Evolutionary conservation across 2,797 vertebrate species (phyloP).

Genomic region (Petrocephalus sullivani): DNA sequence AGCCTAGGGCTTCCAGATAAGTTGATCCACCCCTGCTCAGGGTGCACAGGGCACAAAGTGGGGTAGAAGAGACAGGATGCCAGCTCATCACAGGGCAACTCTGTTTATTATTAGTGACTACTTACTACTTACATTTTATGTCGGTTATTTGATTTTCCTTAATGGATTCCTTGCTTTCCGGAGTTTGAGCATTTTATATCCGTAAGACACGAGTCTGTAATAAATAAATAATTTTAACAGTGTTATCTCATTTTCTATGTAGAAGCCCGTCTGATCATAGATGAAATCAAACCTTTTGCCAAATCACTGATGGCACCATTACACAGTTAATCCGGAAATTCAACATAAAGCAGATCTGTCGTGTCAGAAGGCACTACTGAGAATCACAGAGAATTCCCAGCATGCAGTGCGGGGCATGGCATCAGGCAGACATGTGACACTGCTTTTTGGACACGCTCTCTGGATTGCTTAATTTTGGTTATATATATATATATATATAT

Average conservation of each 20-base stretch:
- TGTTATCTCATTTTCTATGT: neutral
- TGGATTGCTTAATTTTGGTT: neutral
- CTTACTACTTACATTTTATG: neutral
- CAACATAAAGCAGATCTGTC: neutral
- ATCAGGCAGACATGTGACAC: neutral
- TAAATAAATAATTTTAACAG: neutral
- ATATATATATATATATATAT: neutral
- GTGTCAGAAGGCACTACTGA: neutral
- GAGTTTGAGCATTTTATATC: neutral
- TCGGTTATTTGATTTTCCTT: neutral
- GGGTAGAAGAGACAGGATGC: neutral
- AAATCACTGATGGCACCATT: neutral
- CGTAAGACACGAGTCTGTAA: neutral
- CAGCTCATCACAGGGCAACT: neutral
- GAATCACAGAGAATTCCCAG: neutral
- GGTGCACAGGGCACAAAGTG: neutral
- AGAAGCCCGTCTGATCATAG: neutral
- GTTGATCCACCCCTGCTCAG: neutral
- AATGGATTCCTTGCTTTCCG: neutral
- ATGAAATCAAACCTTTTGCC: neutral
- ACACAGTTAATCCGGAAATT: conserved; percentile 7
- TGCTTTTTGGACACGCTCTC: neutral
- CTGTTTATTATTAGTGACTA: neutral
- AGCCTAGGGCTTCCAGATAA: neutral
- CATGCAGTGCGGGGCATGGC: neutral